Evolutionary conservation across 2,888 invertebrate species (phyloP), one percentile per base, ranked within the genome.

Genomic region (Gerris lacustris): DNA sequence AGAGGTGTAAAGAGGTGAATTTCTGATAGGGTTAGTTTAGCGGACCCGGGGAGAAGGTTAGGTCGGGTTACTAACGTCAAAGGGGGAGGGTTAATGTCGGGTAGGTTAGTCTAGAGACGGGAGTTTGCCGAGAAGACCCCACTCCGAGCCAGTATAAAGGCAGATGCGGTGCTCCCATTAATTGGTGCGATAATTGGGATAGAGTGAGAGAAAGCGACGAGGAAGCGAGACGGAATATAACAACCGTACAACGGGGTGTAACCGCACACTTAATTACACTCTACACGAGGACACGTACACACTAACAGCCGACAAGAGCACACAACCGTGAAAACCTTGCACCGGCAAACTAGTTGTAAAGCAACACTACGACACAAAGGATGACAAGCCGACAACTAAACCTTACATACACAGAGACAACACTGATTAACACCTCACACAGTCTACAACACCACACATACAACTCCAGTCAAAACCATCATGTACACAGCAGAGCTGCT

Each of bases 161-260:
- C 55, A 55, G 55, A 55, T 55, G 55, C 55, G 55, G 55, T 55
- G 55, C 55, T 55, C 55, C 31, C 55, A 55, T 55, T 55, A 55
- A 55, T 55, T 55, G 55, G 55, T 55, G 55, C 55, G 55, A 55
- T 55, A 55, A 55, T 55, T 55, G 55, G 55, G 55, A 55, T 55
- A 55, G 55, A 55, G 55, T 4, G 55, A 55, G 55, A 55, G 55
- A 55, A 55, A 55, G 55, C 9, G 55, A 55, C 15, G 55, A 15
- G 55, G 2, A 55, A 55, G 55, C 5, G 55, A 55, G 15, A 31
- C 31, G 31, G 31, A 31, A 31, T 31, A 31, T 31, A 31, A 31
- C 31, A 31, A 31, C 31, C 31, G 31, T 31, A 31, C 31, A 31
- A 31, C 31, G 55, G 15, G 11, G 9, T 55, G 9, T 11, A 55